Base-by-base conservation (phyloP, 2,113 vertebrate species). In the Arvicanthis niloticus region DNA sequence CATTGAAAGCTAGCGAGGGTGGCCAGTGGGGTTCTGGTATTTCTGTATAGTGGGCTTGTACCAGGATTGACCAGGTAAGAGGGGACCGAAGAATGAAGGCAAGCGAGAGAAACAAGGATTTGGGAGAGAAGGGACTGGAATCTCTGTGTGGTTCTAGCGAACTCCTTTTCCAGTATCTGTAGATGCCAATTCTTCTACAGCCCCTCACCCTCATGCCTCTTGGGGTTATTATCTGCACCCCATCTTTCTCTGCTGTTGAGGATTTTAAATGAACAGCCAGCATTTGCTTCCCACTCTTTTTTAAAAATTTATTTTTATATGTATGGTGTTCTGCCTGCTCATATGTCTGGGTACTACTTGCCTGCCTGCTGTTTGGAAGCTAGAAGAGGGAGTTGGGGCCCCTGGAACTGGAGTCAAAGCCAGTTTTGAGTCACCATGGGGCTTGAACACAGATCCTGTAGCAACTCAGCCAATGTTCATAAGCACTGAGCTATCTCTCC, bases 241-340 rank as follows among this genome's bases (percentile, higher is more conserved):
- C 7, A 0, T 80, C 24, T 95, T 94, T 91, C 78, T 95, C 29
- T 84, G 48, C n/a, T 22, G 29, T 67, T 67, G 84, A 67, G 87
- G 86, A 78, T 94, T 96, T 87, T 82, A 92, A 76, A 65, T n/a
- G 73, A 91, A 87, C 70, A 91, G 88, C 16, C 34, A 56, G 6
- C 89, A 77, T 91, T 89, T 87, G 77, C 65, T 78, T 75, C 62
- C 85, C 34, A 56, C 53, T 73, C 87, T 68, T 70, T 58, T 70
- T 67, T 12, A 48, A 67, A 82, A n/a, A 3, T 26, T 60, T 40
- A 29, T 16, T 84, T 84, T 60, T 62, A 42, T 60, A 26, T 84
- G 56, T 42, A 15, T 62, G 24, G 40, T 84, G 81, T 62, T 84
- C 40, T 84, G 81, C n/a, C 53, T 60, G 56, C 37, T n/a, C 56